Conservation (phyloP, 2,113 vertebrate species). For the Muntiacus reevesi region DNA sequence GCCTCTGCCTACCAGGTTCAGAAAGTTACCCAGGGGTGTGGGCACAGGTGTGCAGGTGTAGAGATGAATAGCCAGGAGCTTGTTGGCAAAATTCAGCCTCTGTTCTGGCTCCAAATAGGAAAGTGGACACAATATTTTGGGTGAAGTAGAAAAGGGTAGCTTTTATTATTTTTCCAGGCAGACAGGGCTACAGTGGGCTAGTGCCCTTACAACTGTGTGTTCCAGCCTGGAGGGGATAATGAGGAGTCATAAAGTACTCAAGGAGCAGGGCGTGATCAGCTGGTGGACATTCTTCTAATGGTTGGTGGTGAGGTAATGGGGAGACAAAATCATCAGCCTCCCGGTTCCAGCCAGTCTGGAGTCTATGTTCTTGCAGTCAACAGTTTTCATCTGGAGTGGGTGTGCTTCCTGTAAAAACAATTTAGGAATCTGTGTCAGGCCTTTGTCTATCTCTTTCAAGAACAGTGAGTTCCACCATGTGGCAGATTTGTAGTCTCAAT, state of each 20-base stretch:
- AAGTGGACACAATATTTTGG: neutral
- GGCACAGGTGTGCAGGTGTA: neutral
- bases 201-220: neutral
- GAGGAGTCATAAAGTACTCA: neutral
- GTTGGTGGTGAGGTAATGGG: neutral
- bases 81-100: neutral
- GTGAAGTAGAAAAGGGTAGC: neutral
- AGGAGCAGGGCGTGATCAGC: neutral
- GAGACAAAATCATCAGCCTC: neutral
- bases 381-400: neutral
- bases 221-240: neutral
- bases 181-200: neutral
- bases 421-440: neutral
- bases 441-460: neutral
- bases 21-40: too few species aligned
- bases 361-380: neutral
- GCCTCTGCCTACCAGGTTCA: neutral
- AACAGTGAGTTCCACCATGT: neutral
- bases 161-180: neutral
- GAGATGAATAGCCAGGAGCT: neutral
- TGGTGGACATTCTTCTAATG: neutral
- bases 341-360: neutral
- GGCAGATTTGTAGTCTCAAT: neutral
- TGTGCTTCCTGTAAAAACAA: neutral
- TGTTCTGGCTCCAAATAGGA: neutral